Conservation (phyloP, 2,113 vertebrate species). For the Xiphophorus maculatus region DNA sequence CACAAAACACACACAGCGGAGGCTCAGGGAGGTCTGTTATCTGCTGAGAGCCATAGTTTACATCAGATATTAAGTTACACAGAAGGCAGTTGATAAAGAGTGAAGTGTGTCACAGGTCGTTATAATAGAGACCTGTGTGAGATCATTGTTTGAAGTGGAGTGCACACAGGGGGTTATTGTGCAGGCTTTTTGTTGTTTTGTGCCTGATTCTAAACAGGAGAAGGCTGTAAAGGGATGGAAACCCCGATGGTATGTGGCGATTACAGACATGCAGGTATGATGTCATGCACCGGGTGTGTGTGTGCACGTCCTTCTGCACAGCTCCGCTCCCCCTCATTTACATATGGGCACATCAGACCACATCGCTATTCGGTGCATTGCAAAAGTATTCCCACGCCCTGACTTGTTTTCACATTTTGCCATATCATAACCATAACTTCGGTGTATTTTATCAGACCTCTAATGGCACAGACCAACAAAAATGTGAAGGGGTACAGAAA, state of each 20-base stretch:
- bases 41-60: conserved; percentile 57
- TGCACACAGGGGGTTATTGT: conserved; percentile 67
- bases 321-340: conserved; percentile 40
- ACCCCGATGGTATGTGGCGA: conserved; percentile 80
- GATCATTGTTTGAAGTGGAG: conserved; percentile 75
- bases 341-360: conserved; percentile 36
- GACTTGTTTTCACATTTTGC: background rate
- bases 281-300: conserved; percentile 69
- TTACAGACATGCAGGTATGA: conserved; percentile 81
- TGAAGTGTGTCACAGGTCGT: conserved; percentile 81
- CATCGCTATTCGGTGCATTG: background rate
- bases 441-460: background rate
- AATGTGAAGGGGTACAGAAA: no score
- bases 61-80: conserved; percentile 65
- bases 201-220: conserved; percentile 70
- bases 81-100: conserved; percentile 64
- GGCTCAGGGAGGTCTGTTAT: conserved; percentile 76
- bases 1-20: conserved; percentile 49
- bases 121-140: conserved; percentile 79
- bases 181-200: conserved; percentile 73
- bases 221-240: conserved; percentile 66
- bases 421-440: background rate
- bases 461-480: background rate
- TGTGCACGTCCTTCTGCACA: conserved; percentile 25
- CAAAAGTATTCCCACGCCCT: background rate